Base-by-base conservation (phyloP, 2,113 vertebrate species). In the Aspiorhynchus laticeps region DNA sequence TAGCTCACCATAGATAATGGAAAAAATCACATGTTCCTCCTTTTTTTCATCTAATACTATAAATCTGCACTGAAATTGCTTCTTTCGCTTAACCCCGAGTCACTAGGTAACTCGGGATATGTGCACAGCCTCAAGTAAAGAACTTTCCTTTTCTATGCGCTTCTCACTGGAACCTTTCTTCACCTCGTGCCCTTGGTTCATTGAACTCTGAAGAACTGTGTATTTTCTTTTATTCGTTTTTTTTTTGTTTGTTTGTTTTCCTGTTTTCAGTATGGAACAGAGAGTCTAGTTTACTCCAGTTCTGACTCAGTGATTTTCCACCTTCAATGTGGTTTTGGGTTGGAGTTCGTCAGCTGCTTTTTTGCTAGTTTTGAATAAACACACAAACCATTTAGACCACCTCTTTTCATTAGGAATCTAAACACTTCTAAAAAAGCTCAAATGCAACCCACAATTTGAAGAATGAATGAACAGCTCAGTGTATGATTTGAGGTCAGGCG, bases 401-500 rank as follows among this genome's bases (percentile, higher is more conserved):
- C 61, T 78, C 87, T 87, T 89, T 92, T 91, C 90, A 90, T 81
- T 26, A 67, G 24, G 24, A 56, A 88, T 78, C 87, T 84, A 82
- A 84, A 43, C 24, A 14, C 12, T 67, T 84, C 6, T 86, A 61
- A 93, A 92, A 94, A 76, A 56, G 79, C 59, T 31, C n/a, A 87
- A 88, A 81, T 73, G 31, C 86, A 85, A 81, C 28, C 26, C 87
- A 86, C 89, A 89, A 85, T 89, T 88, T 86, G 71, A 84, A 53
- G 53, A 51, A 48, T 85, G 86, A 1, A 92, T 93, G 91, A 94
- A 93, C 87, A 82, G 90, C 92, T 36, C 61, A 85, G 88, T 93
- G 89, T 82, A 14, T 36, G 67, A 88, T 85, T 83, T 81, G 84
- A 90, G 67, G 88, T 85, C 41, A 79, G 76, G 90, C 86, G 91